Base-by-base conservation (phyloP, 1,140 invertebrate species). In the Pseudobourletiella spinata region DNA sequence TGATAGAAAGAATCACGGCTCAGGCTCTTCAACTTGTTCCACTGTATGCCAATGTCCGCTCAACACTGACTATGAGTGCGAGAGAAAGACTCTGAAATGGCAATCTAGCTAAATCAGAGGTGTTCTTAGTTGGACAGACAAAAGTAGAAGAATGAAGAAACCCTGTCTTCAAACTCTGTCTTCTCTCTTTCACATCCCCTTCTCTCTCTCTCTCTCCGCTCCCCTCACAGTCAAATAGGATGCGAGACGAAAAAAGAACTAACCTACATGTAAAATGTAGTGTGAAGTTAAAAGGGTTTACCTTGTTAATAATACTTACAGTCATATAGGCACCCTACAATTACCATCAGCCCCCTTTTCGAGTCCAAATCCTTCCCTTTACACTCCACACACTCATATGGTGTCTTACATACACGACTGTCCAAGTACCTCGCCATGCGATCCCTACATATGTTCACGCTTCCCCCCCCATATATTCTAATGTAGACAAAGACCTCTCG, bases 211-310 rank as follows among this genome's bases (percentile, higher is more conserved):
- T 30, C 50, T 52, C 4, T 8, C 14, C 11, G 18, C 22, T 8
- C 22, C 4, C 22, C 22, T 48, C 44, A 8, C 18, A 8, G 6
- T 48, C 24, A 26, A 44, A 26, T 26, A 58, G 42, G 56, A 42
- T 46, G 28, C 26, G 22, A 8, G 56, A 3, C 14, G 20, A 44
- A 58, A 52, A 52, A 25, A 11, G 11, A 32, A 22, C 28, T 58
- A 46, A 42, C 56, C 56, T 58, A 58, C 56, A 58, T 58, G 56
- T 58, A 58, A 58, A 58, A 58, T 58, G 56, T 58, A 46, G 56
- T 58, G 56, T 58, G 56, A 58, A 58, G 56, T 58, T 57, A 46
- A 54, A 30, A 46, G 56, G 42, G 42, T 58, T 51, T 51, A 51
- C 25, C 8, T 46, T 46, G 6, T n/a, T 39, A 39, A n/a, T 39